Percentiles rank a stretch among this genome's conserved stretches.
Conservation (phyloP, 2,113 vertebrate species). For the Neotragus pygmaeus region DNA sequence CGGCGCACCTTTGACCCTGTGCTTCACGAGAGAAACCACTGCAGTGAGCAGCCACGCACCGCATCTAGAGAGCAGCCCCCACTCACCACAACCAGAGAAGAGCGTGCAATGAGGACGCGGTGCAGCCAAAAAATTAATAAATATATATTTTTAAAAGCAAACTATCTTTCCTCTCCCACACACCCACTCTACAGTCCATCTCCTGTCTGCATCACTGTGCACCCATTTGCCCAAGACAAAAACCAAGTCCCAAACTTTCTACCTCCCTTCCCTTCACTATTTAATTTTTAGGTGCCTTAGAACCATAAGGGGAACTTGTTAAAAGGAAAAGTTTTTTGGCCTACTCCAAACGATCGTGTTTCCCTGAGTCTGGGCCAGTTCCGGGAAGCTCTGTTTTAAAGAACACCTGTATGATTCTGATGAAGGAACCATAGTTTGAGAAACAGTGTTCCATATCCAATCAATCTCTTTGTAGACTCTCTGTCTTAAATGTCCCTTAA, state of each 20-base stretch:
- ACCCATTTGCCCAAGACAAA: background rate
- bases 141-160: background rate
- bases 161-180: background rate
- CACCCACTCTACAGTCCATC: background rate
- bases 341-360: rapidly evolving
- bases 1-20: background rate
- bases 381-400: background rate
- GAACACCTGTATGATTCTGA: background rate
- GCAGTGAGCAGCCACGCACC: background rate
- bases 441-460: background rate
- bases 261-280: background rate
- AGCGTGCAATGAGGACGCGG: background rate
- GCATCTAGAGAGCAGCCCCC: background rate
- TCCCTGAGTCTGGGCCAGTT: background rate
- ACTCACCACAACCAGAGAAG: background rate
- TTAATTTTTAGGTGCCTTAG: background rate
- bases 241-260: background rate
- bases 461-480: background rate
- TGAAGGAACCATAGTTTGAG: background rate
- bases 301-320: background rate
- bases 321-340: background rate
- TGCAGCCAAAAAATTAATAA: background rate
- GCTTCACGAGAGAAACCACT: background rate
- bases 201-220: background rate
- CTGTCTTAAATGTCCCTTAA: background rate